A percentile compares a stretch with the other conserved stretches of the same genome.
Conservation (phyloP, 2,888 invertebrate genomes). For the Chloroclystis v-ata region DNA sequence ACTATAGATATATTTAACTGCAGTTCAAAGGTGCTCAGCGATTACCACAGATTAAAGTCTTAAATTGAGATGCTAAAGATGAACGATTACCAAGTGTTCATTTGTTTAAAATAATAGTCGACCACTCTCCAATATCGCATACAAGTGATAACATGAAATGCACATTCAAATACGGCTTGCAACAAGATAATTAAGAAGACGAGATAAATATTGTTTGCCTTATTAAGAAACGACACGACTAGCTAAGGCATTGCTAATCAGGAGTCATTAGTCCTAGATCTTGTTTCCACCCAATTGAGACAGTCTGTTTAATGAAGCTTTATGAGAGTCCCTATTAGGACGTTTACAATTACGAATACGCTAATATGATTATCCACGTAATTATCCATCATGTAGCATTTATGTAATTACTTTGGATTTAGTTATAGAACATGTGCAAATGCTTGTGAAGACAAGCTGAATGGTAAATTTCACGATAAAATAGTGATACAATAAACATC, state of each 20-base stretch:
- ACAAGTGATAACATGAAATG: conserved; percentile 1
- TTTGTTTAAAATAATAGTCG: too few species aligned
- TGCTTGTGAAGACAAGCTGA: too few species aligned
- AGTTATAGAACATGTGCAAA: not conserved
- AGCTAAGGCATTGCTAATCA: conserved; percentile 20
- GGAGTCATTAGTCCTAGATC: conserved; percentile 33
- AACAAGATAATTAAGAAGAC: conserved; percentile 8
- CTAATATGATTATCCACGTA: conserved; percentile 29
- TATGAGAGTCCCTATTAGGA: conserved; percentile 57
- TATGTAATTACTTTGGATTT: not conserved
- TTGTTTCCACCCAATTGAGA: conserved; percentile 57
- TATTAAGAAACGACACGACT: conserved; percentile 11
- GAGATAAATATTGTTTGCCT: not conserved
- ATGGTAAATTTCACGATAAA: too few species aligned
- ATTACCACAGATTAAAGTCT: too few species aligned
- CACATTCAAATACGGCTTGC: conserved; percentile 6
- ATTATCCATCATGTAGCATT: not conserved
- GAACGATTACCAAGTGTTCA: too few species aligned
- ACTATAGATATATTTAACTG: too few species aligned
- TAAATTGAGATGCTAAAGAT: too few species aligned
- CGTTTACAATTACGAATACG: conserved; percentile 30
- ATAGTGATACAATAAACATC: too few species aligned
- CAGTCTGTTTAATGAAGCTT: conserved; percentile 56
- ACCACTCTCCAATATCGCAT: too few species aligned
- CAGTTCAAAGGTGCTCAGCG: too few species aligned